Percentiles rank a stretch among this genome's conserved stretches.
Evolutionary conservation across 2,888 invertebrate species (phyloP).

Genomic region (Tanypteryx hageni): DNA sequence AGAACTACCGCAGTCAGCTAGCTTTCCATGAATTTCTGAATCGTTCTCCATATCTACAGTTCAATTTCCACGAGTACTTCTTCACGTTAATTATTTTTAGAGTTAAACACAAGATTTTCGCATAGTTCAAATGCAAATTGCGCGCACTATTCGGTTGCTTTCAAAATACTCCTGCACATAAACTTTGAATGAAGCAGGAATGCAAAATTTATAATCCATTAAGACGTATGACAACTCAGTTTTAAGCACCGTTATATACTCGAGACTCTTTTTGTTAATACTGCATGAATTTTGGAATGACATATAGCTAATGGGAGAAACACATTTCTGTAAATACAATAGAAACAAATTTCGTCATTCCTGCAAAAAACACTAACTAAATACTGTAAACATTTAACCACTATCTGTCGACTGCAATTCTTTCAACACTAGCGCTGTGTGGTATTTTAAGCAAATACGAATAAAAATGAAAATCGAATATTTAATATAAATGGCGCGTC

Average conservation of each 20-base stretch:
- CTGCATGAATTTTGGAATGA: neutral
- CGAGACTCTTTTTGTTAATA: neutral
- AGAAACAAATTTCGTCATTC: neutral
- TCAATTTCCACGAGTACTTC: neutral
- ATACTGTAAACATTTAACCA: neutral
- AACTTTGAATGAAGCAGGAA: neutral
- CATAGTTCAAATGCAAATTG: neutral
- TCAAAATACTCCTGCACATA: neutral
- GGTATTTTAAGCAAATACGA: neutral
- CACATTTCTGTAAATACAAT: neutral
- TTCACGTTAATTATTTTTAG: neutral
- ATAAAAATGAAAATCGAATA: constrained; percentile 16
- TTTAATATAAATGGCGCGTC: neutral
- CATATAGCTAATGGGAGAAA: neutral
- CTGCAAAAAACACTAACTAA: neutral
- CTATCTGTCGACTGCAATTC: constrained; percentile 24
- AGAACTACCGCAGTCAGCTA: constrained; percentile 24
- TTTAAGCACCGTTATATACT: neutral
- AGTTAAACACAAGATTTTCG: neutral
- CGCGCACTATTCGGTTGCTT: neutral
- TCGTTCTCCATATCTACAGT: constrained; percentile 49
- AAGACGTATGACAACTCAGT: neutral
- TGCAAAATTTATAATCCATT: neutral
- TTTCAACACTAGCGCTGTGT: constrained; percentile 29
- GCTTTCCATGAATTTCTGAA: constrained; percentile 43